These are phyloP conservation scores for Podargus strigoides DNA, from an alignment of 2,797 vertebrate genomes.

Conservation along the genomic window DNA sequence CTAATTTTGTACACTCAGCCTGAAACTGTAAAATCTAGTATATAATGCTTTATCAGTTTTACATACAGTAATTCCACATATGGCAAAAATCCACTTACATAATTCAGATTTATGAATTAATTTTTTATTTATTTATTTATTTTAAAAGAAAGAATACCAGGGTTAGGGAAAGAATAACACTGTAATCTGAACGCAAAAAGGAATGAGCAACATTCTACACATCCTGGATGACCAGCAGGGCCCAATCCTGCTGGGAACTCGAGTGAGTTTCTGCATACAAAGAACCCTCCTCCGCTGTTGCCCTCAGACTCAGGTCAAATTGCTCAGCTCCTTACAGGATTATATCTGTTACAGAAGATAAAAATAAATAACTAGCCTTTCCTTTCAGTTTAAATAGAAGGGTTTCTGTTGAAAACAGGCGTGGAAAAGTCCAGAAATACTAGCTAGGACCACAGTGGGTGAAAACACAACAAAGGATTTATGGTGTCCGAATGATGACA, in stretches of 20 bases:
- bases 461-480: not conserved
- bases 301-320: not conserved
- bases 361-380: slow-evolving; percentile 6
- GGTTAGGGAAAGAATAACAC: not conserved
- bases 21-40: slow-evolving; percentile 1
- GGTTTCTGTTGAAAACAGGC: not conserved
- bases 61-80: not conserved
- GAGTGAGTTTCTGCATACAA: not conserved
- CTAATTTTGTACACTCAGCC: not conserved
- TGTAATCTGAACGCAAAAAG: not conserved
- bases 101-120: slow-evolving; percentile 1
- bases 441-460: not conserved
- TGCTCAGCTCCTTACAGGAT: not conserved
- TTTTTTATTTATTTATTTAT: too few relatives aligned
- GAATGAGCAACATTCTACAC: not conserved
- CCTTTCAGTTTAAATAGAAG: not conserved
- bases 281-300: not conserved
- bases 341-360: not conserved
- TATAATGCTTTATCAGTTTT: not conserved
- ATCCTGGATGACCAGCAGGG: not conserved
- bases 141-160: not conserved
- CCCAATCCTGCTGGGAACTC: not conserved
- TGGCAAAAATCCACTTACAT: not conserved
- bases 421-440: not conserved
- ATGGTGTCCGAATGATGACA: not conserved